These are phyloP conservation scores for Anisognathus igniventris DNA, from an alignment of 2,797 vertebrate species.

Conservation along the genomic window DNA sequence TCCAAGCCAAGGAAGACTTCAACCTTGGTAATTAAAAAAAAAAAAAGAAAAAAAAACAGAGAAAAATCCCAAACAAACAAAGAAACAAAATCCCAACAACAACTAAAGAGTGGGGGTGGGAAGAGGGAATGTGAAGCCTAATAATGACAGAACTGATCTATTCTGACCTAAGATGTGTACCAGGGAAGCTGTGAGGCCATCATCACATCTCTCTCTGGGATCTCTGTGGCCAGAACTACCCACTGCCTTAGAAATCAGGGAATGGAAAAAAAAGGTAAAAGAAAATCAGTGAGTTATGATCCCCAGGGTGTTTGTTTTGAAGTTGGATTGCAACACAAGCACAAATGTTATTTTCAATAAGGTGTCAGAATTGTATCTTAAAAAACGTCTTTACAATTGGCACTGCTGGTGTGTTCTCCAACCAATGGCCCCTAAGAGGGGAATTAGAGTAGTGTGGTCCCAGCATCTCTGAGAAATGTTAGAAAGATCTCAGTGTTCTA, in stretches of 20 bases:
- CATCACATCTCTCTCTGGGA: neutral
- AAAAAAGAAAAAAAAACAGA: too few species aligned
- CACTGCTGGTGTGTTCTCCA: neutral
- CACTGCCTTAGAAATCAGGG: neutral
- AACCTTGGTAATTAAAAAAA: neutral
- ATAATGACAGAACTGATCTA: neutral
- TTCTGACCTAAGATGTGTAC: neutral
- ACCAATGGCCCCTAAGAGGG: rapidly evolving
- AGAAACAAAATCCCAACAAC: rapidly evolving
- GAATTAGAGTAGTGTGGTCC: neutral
- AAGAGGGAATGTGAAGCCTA: neutral
- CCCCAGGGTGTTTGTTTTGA: neutral
- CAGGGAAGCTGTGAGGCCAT: neutral
- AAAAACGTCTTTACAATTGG: neutral
- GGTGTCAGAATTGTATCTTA: neutral
- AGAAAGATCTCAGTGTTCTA: neutral
- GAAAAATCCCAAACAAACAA: rapidly evolving
- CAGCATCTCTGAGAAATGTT: neutral
- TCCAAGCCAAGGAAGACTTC: neutral
- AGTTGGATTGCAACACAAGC: neutral
- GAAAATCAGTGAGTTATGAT: neutral
- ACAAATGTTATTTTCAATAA: neutral
- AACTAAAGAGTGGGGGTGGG: rapidly evolving
- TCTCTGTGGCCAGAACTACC: neutral
- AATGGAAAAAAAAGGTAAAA: neutral